phyloP scores from a whole-genome alignment of 2,113 vertebrate genomes.

The Apodemus sylvaticus region DNA sequence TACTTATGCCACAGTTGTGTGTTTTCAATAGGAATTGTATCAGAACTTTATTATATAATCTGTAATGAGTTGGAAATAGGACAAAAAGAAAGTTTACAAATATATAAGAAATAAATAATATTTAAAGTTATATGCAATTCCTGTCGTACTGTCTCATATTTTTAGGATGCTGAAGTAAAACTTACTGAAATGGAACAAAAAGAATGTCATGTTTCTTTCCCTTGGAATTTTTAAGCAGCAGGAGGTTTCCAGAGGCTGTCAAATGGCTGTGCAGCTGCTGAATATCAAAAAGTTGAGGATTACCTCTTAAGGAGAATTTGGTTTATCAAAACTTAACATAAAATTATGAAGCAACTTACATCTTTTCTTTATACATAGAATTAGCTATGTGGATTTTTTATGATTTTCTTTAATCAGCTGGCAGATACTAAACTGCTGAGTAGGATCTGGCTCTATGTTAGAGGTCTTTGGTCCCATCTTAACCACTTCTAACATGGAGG shows the following conservation, averaged over 20 bases:
- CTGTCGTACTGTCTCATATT: neutral
- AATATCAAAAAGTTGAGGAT: slow-evolving; percentile 48
- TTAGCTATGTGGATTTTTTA: neutral
- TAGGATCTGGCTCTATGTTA: neutral
- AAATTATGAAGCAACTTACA: neutral
- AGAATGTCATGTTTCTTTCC: slow-evolving; percentile 53
- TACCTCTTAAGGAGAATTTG: slow-evolving; percentile 26
- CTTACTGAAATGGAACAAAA: slow-evolving; percentile 62
- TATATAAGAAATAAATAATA: neutral
- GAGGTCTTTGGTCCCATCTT: neutral
- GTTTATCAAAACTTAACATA: neutral
- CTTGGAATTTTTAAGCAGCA: slow-evolving; percentile 47
- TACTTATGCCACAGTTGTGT: neutral
- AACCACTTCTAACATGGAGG: neutral
- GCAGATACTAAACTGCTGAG: neutral
- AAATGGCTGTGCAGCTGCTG: neutral
- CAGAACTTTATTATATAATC: neutral
- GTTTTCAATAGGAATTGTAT: neutral
- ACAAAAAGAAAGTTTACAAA: neutral
- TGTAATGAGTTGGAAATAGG: neutral
- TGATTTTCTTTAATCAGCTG: neutral
- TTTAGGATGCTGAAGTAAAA: slow-evolving; percentile 53
- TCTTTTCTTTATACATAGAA: neutral
- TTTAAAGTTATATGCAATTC: slow-evolving; percentile 56
- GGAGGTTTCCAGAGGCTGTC: slow-evolving; percentile 30